Evolutionary conservation across 1,140 invertebrate species (phyloP).

Genomic region (Drosophila yakuba): DNA sequence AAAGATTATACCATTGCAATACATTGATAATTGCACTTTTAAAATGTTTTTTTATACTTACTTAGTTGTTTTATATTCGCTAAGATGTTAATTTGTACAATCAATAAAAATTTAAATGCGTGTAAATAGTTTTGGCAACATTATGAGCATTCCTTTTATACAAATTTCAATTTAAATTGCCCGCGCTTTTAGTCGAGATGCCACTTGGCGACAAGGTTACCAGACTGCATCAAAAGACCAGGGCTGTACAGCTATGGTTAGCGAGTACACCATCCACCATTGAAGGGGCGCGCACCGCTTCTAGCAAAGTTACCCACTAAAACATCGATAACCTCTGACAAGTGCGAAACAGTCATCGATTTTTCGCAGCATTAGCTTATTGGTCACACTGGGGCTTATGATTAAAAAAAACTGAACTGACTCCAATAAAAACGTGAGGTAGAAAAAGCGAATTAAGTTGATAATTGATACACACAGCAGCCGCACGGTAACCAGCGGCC

Average conservation of each 20-base stretch:
- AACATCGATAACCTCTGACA: background rate
- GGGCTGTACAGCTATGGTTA: background rate
- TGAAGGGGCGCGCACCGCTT: no score
- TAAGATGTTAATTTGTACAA: no score
- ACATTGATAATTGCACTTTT: no score
- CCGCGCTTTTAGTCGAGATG: background rate
- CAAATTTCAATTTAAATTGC: background rate
- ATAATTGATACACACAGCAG: slow-evolving; percentile 30
- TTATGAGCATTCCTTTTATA: no score
- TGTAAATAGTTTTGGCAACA: no score
- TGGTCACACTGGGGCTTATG: slow-evolving; percentile 36
- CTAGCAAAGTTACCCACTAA: background rate
- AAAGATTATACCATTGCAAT: no score
- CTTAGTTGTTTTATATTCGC: no score
- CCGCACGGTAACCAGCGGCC: slow-evolving; percentile 26
- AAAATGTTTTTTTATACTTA: no score
- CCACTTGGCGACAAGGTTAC: background rate
- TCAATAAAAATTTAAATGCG: no score
- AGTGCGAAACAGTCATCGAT: background rate
- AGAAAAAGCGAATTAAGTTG: slow-evolving; percentile 43
- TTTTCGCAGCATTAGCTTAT: background rate
- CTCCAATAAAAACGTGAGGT: slow-evolving; percentile 46
- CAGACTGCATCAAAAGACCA: background rate
- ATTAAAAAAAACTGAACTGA: slow-evolving; percentile 36
- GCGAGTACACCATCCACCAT: background rate